Percentiles rank a stretch among this genome's conserved stretches.
These are phyloP conservation scores for Geophilus truncorum DNA, from an alignment of 2,888 invertebrate species.

Conservation along the genomic window DNA sequence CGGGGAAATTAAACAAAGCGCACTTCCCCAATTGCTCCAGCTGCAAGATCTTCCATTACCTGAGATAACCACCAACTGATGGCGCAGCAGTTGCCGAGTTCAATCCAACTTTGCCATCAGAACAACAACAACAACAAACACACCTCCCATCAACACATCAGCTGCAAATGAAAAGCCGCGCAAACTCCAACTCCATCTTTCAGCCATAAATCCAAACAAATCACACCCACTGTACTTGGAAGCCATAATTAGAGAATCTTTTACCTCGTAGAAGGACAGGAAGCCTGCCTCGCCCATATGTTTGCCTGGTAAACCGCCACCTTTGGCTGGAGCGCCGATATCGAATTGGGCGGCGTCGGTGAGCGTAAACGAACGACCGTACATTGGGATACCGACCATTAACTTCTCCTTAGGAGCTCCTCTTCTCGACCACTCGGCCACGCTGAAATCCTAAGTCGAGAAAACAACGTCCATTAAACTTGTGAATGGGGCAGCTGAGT, in stretches of 20 bases:
- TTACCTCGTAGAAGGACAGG: slow-evolving; percentile 84
- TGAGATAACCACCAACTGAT: no score
- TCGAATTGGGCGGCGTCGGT: slow-evolving; percentile 82
- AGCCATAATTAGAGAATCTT: slow-evolving; percentile 11
- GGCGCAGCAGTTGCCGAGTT: no score
- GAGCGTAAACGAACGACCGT: slow-evolving; percentile 84
- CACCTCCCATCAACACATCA: neutral
- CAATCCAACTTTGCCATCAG: no score
- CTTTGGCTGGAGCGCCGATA: slow-evolving; percentile 84
- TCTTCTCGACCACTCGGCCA: slow-evolving; percentile 86
- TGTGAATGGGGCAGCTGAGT: neutral
- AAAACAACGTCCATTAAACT: neutral
- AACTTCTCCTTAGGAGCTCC: slow-evolving; percentile 90
- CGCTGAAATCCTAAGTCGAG: slow-evolving; percentile 67
- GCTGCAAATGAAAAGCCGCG: neutral
- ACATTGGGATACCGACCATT: slow-evolving; percentile 91
- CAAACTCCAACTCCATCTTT: neutral
- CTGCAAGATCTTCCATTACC: no score
- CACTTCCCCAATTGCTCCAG: no score
- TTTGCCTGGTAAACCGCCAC: slow-evolving; percentile 77
- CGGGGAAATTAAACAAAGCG: no score
- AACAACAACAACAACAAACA: neutral
- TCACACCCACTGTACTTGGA: neutral
- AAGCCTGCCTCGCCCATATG: slow-evolving; percentile 92
- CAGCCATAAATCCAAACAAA: neutral